Evolutionary conservation across 2,797 vertebrate genomes (phyloP).

Genomic region (Cirrhinus molitorella): DNA sequence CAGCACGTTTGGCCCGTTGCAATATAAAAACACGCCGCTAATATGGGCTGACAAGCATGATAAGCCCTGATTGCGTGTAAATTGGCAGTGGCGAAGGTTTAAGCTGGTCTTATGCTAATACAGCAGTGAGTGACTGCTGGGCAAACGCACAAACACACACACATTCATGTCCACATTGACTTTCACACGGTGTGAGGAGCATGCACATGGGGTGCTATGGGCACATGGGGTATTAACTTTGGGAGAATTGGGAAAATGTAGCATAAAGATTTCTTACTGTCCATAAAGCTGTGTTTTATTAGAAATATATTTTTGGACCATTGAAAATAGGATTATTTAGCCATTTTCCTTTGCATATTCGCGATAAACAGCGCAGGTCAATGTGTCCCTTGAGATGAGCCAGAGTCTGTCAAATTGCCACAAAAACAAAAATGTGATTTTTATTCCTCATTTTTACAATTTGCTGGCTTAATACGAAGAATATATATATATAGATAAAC

Average conservation of each 20-base stretch:
- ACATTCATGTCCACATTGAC: slow-evolving; percentile 31
- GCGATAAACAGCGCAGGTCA: not conserved
- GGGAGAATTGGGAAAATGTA: not conserved
- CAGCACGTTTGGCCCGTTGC: slow-evolving; percentile 73
- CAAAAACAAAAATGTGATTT: not conserved
- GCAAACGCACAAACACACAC: slow-evolving; percentile 51
- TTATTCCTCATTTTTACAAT: not conserved
- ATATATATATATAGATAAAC: not conserved
- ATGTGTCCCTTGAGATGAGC: slow-evolving; percentile 18
- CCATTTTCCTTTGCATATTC: not conserved
- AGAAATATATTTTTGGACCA: slow-evolving; percentile 17
- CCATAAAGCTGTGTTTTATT: slow-evolving; percentile 6
- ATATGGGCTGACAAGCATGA: slow-evolving; percentile 79
- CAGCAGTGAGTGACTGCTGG: slow-evolving; percentile 76
- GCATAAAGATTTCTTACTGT: not conserved
- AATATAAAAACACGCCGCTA: slow-evolving; percentile 78
- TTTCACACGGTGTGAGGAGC: not conserved
- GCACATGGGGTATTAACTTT: slow-evolving; percentile 1
- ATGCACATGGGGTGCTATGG: slow-evolving; percentile 5
- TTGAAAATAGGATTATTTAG: slow-evolving; percentile 23
- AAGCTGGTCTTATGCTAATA: slow-evolving; percentile 80
- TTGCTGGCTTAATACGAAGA: not conserved
- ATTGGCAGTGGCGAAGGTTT: slow-evolving; percentile 80
- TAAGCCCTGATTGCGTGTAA: slow-evolving; percentile 81
- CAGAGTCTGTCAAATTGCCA: slow-evolving; percentile 8